Evolutionary conservation across 2,797 vertebrate species (phyloP), one percentile per base, ranked within the genome.

Genomic region (Geotrypetes seraphini): DNA sequence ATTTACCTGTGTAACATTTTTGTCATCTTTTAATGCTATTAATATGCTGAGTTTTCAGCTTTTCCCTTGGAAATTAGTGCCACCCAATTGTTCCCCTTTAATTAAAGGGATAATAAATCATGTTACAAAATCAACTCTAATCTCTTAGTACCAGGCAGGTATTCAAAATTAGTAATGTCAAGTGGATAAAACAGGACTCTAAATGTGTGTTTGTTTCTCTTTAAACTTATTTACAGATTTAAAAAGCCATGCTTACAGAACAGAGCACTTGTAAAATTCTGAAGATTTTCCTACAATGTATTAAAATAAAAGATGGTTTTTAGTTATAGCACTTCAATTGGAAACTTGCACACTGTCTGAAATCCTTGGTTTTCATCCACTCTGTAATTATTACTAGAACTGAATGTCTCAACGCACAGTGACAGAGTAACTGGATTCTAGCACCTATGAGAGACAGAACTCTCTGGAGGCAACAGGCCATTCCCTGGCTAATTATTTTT

Each of bases 151-250:
- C 87, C 82, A 75, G 87, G 88, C 88, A 88, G 83, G 89, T 92
- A 89, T 91, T 89, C 89, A 96, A 89, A 87, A 81, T 81, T 86
- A 91, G 88, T 87, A 90, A 90, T 89, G 73, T 62, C 62, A 74
- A 71, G 53, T 59, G 75, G 63, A 71, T 63, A 40, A 28, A 47
- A 51, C 50, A 48, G 19, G 19, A 8, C 19, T 19, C 19, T 19
- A 49, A 57, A 22, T 47, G 31, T 62, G 45, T 46, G 49, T 50
- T 60, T 63, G 45, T 57, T 69, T 69, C 78, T 88, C 89, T 90
- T 87, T 90, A 90, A 93, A 80, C 84, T n/a, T 92, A 90, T 96
- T 93, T 97, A 97, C 93, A 97, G 87, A 91, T 85, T 83, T 86
- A 88, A 87, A 91, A 95, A 71, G 82, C 86, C 91, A 93, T 93